phyloP scores from a whole-genome alignment of 2,888 invertebrate genomes.

The Rhagium mordax region DNA sequence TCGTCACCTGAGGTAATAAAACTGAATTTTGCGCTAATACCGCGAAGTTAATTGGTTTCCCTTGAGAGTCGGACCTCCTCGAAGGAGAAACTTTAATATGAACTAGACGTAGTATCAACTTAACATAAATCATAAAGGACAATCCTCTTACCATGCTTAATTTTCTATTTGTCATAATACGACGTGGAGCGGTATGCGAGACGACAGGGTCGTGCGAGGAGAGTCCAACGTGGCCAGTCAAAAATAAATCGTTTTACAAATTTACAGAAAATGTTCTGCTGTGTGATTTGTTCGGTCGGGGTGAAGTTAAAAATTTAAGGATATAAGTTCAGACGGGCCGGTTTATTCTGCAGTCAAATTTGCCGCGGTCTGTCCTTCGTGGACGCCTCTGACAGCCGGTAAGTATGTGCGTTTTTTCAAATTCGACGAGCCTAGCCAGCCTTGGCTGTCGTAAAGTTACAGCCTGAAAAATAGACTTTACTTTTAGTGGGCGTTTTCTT shows the following conservation, averaged over 20 bases:
- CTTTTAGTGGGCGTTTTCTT: slow-evolving; percentile 31
- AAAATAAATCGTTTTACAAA: no score
- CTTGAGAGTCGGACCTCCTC: neutral
- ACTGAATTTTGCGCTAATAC: neutral
- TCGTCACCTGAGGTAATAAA: neutral
- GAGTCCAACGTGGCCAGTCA: no score
- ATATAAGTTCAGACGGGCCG: no score
- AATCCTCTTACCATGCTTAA: neutral
- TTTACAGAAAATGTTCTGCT: no score
- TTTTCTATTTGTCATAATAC: neutral
- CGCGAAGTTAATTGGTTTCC: neutral
- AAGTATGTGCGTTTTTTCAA: neutral
- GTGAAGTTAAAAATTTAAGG: no score
- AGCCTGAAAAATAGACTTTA: slow-evolving; percentile 30
- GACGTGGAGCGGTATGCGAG: neutral
- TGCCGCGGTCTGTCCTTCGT: neutral
- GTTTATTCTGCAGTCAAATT: no score
- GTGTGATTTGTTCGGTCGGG: no score
- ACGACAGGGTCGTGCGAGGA: neutral
- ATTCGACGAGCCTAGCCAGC: neutral
- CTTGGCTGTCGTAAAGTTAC: slow-evolving; percentile 1
- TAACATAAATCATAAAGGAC: neutral
- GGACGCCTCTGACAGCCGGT: neutral
- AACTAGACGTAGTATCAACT: neutral
- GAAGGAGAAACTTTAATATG: neutral